Conservation (phyloP, 2,888 invertebrate species). For the Xiphydria camelus region DNA sequence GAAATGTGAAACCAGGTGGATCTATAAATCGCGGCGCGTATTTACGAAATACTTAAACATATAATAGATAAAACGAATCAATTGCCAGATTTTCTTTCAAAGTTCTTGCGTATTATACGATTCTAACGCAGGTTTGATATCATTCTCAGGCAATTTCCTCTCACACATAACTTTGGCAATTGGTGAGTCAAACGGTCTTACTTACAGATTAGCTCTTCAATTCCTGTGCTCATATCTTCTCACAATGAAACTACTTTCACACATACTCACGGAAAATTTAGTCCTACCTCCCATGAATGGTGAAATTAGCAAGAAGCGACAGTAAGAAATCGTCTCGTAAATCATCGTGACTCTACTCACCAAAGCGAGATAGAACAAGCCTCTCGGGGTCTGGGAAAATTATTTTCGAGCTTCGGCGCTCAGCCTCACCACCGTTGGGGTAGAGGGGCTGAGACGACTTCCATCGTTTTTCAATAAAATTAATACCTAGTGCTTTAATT, state of each 20-base stretch:
- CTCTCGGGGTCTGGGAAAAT: constrained; percentile 35
- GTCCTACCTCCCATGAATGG: constrained; percentile 30
- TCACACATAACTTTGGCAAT: constrained; percentile 45
- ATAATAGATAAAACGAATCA: too few species aligned
- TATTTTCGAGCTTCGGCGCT: constrained; percentile 24
- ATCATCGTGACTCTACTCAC: constrained; percentile 50
- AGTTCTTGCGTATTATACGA: too few species aligned
- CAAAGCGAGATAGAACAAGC: constrained; percentile 35
- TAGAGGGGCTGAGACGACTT: constrained; percentile 36
- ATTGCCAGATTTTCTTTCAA: too few species aligned
- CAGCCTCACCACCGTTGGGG: constrained; percentile 38
- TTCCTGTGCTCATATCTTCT: constrained; percentile 42
- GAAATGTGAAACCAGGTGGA: too few species aligned
- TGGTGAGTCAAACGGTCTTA: constrained; percentile 40
- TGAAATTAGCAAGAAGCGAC: constrained; percentile 45
- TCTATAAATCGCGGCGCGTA: too few species aligned
- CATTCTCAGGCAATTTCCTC: too few species aligned
- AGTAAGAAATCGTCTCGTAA: constrained; percentile 40
- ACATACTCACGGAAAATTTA: constrained; percentile 50
- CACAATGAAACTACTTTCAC: constrained; percentile 39
- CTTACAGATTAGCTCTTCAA: constrained; percentile 51
- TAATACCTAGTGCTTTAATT: constrained; percentile 47
- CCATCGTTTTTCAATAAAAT: constrained; percentile 36
- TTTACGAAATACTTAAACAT: too few species aligned
- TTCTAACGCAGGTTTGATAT: too few species aligned